Base-by-base conservation (phyloP, 2,113 vertebrate species). In the Raja brachyura region DNA sequence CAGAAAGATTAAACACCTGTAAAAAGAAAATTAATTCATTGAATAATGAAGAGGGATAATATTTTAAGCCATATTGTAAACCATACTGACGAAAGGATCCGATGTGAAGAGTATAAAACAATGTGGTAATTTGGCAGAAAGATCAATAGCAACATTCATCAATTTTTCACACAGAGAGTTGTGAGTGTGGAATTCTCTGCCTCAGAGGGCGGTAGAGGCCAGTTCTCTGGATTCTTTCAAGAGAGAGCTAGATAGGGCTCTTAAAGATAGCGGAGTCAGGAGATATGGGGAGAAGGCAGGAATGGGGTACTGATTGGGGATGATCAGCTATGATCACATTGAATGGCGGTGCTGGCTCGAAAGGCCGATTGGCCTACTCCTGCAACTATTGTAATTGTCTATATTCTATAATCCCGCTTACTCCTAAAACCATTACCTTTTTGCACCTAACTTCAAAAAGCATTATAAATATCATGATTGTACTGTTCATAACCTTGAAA, bases 1-100 rank as follows among this genome's bases (percentile, higher is more conserved):
- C 98, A 1, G 98, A 99, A 94, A 99, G 96, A 94, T 99, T 99
- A 94, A 99, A 96, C 33, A 99, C 98, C 98, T 99, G 94, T 93
- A 95, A 75, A 94, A 66, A 94, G 31, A 59, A 93, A 94, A 93
- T 93, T 81, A 5, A 76, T 8, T 0, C 63, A 54, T 78, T 93
- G 20, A 9, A 18, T 93, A 81, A 93, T 22, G 56, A 5, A 20
- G 1, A 9, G 54, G 61, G 63, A 78, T 66, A 81, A 85, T 13
- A 13, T 48, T 90, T 90, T 90, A 90, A 14, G 3, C 77, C 16
- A 9, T 59, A 11, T 81, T 81, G 28, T 93, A 14, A 88, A 16
- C 28, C 59, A 39, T 88, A 16, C 56, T 18, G 28, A 5, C 83
- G 28, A 78, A 61, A 10, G 18, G 59, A 56, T 77, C 59, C 77